Percentiles rank a stretch among this genome's conserved stretches.
phyloP scores from a whole-genome alignment of 1,140 invertebrate genomes.

The Eueides isabella region DNA sequence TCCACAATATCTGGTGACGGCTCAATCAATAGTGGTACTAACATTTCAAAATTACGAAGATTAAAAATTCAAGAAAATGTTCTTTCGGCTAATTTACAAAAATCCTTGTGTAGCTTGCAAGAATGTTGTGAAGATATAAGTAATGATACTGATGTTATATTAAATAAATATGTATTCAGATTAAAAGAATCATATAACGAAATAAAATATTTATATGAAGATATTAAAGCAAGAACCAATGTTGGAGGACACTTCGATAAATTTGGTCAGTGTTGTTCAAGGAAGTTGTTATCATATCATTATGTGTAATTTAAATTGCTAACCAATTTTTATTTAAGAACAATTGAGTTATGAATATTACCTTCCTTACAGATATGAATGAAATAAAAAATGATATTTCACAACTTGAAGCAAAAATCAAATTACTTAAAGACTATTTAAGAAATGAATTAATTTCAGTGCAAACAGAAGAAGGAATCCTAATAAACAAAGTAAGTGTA shows the following conservation, averaged over 20 bases:
- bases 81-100: conserved; percentile 50
- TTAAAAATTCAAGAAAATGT: conserved; percentile 69
- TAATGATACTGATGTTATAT: conserved; percentile 26
- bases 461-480: conserved; percentile 36
- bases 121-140: background rate
- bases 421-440: conserved; percentile 57
- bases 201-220: conserved; percentile 60
- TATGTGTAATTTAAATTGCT: no score
- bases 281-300: no score
- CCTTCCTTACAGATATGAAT: conserved; percentile 68
- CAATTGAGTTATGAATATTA: background rate
- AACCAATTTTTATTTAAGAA: no score
- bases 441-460: conserved; percentile 53
- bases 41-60: conserved; percentile 52
- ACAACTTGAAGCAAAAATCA: conserved; percentile 68
- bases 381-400: conserved; percentile 71
- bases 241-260: conserved; percentile 36
- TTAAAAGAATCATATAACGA: conserved; percentile 49
- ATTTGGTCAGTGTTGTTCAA: conserved; percentile 34
- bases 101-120: conserved; percentile 25
- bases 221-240: conserved; percentile 54
- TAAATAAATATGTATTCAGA: conserved; percentile 45
- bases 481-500: conserved; percentile 33
- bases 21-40: conserved; percentile 24
- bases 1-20: conserved; percentile 17